Evolutionary conservation across 2,888 invertebrate species (phyloP).

Genomic region (Teinopalpus imperialis): DNA sequence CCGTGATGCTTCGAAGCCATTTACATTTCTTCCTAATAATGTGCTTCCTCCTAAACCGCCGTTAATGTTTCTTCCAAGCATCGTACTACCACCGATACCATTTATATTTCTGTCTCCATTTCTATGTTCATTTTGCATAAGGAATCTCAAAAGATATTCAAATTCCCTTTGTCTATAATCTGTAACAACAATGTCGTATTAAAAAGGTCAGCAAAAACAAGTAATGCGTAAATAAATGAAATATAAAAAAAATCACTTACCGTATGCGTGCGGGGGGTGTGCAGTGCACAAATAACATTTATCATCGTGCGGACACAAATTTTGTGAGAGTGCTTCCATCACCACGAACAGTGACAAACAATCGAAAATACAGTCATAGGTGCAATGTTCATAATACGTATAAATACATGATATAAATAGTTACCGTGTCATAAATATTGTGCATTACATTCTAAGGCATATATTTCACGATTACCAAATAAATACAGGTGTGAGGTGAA

Average conservation of each 20-base stretch:
- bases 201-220: slow-evolving; percentile 5
- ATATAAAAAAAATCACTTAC: slow-evolving; percentile 31
- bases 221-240: slow-evolving; percentile 2
- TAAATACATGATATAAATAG: no score
- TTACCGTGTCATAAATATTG: no score
- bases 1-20: slow-evolving; percentile 27
- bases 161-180: slow-evolving; percentile 56
- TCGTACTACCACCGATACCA: slow-evolving; percentile 39
- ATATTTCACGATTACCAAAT: background rate
- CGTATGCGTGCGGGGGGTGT: slow-evolving; percentile 28
- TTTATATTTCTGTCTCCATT: slow-evolving; percentile 41
- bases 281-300: slow-evolving; percentile 30
- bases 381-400: slow-evolving; percentile 19
- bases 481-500: background rate
- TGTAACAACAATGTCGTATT: slow-evolving; percentile 50
- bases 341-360: slow-evolving; percentile 29
- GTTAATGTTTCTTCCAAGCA: slow-evolving; percentile 45
- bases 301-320: slow-evolving; percentile 32
- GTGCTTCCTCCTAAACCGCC: slow-evolving; percentile 41
- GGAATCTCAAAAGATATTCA: slow-evolving; percentile 57
- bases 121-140: slow-evolving; percentile 50
- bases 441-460: no score
- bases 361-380: slow-evolving; percentile 21
- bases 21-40: slow-evolving; percentile 45
- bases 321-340: slow-evolving; percentile 36